Evolutionary conservation across 2,113 vertebrate species (phyloP).

Genomic region (Rhinolophus sinicus): DNA sequence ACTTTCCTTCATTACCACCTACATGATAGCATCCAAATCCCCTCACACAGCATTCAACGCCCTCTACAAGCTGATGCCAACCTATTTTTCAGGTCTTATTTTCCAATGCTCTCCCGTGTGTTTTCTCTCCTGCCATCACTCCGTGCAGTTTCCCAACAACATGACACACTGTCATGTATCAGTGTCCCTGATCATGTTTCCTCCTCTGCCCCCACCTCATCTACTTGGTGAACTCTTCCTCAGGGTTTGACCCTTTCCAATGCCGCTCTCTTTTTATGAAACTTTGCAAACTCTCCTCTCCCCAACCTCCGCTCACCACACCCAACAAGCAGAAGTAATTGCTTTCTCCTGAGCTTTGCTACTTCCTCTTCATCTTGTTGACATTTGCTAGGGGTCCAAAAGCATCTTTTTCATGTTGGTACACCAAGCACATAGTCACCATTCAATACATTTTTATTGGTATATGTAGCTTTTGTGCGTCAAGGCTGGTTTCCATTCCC

Average conservation of each 20-base stretch:
- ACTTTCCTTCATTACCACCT: neutral
- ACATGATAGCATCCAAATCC: neutral
- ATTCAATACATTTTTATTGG: neutral
- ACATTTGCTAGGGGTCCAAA: neutral
- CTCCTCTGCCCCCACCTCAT: neutral
- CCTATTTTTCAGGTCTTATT: neutral
- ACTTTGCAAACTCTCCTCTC: neutral
- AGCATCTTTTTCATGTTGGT: neutral
- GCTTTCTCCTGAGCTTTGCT: neutral
- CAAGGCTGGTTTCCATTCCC: neutral
- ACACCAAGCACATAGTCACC: neutral
- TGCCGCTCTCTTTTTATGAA: neutral
- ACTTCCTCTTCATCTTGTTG: neutral
- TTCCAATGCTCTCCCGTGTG: neutral
- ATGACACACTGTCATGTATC: accelerated
- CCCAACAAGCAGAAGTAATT: neutral
- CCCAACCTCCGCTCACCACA: neutral
- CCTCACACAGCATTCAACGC: neutral
- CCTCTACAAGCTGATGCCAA: neutral
- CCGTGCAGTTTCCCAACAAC: accelerated
- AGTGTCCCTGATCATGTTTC: neutral
- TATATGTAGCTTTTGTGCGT: neutral
- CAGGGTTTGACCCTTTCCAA: neutral
- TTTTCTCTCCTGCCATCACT: neutral
- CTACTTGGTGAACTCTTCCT: neutral